phyloP scores from a whole-genome alignment of 2,797 vertebrate genomes.

The Tamandua tetradactyla region DNA sequence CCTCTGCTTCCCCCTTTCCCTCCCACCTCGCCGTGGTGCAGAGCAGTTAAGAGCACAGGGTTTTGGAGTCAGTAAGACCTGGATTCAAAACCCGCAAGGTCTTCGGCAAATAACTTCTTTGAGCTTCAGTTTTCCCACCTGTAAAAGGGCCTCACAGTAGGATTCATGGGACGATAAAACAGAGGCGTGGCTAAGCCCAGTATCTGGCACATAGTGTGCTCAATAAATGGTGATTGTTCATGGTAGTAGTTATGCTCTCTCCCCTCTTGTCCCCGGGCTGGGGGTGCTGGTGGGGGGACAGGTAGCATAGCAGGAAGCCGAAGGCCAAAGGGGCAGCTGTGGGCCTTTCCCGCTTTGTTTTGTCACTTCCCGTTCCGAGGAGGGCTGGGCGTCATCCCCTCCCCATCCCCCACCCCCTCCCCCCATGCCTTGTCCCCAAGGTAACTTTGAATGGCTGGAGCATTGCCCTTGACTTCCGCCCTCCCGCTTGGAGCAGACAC shows the following conservation, averaged over 20 bases:
- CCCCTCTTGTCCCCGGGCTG: background rate
- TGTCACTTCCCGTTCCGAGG: conserved; percentile 53
- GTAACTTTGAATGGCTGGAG: conserved; percentile 35
- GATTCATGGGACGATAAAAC: background rate
- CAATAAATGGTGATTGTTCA: accelerated
- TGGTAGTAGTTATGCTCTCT: accelerated
- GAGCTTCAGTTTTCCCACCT: background rate
- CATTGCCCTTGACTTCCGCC: conserved; percentile 34
- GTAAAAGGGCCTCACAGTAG: background rate
- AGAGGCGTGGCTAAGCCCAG: background rate
- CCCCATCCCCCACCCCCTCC: background rate
- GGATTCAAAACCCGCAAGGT: background rate
- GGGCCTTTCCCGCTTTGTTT: background rate
- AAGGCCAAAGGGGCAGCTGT: background rate
- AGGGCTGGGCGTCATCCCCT: background rate
- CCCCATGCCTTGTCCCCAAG: conserved; percentile 44
- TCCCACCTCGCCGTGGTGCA: accelerated
- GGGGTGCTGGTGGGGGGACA: too few species aligned
- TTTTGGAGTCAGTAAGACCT: background rate
- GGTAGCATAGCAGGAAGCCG: background rate
- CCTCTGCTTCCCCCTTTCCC: background rate
- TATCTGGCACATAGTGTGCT: accelerated
- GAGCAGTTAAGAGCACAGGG: accelerated
- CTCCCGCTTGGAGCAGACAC: background rate
- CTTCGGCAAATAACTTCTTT: background rate